phyloP scores from a whole-genome alignment of 2,113 vertebrate species.

The Cyanoramphus novaezelandiae region DNA sequence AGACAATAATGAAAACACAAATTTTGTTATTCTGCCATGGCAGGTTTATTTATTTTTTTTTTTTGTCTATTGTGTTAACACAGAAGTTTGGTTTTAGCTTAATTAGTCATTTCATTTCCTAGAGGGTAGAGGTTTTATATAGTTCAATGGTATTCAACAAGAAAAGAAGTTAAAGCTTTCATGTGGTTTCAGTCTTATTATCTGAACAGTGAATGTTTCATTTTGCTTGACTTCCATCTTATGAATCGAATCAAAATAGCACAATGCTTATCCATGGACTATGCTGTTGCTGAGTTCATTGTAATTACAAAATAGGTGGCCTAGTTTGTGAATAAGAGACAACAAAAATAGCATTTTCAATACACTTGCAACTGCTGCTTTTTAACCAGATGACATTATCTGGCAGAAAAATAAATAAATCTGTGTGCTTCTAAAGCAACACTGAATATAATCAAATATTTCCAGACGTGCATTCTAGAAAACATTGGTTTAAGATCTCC shows the following conservation, averaged over 20 bases:
- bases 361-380: background rate
- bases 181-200: background rate
- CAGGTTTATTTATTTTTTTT: background rate
- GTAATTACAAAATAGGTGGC: constrained; percentile 43
- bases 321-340: constrained; percentile 29
- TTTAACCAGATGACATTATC: background rate
- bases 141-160: background rate
- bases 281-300: background rate
- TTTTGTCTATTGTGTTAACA: background rate
- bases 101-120: background rate
- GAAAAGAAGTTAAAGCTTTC: background rate
- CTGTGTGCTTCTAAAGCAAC: background rate
- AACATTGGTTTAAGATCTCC: background rate
- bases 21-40: background rate
- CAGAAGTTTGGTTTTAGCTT: background rate
- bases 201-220: background rate
- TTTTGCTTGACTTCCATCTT: background rate
- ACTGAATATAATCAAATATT: background rate
- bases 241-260: constrained; percentile 32
- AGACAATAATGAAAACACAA: background rate
- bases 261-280: background rate
- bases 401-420: background rate
- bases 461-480: background rate
- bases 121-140: background rate
- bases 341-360: constrained; percentile 11